A percentile compares a stretch with the other conserved stretches of the same genome.
Evolutionary conservation across 2,888 invertebrate genomes (phyloP).

Genomic region (Microplitis deprimator): DNA sequence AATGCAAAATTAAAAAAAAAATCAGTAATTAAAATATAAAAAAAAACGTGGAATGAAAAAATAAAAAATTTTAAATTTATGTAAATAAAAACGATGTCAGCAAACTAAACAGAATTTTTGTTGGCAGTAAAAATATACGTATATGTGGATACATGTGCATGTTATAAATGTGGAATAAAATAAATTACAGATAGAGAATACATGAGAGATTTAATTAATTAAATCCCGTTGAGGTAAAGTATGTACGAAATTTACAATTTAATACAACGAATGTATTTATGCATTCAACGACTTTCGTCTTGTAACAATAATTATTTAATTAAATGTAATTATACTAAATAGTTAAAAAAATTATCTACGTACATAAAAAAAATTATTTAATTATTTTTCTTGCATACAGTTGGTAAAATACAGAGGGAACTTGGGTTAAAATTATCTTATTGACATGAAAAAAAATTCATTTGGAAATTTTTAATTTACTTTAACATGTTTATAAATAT

Average conservation of each 20-base stretch:
- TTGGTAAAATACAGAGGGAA: too few species aligned
- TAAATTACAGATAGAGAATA: conserved; percentile 1
- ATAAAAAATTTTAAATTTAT: background rate
- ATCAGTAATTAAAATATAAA: too few species aligned
- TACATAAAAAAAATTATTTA: too few species aligned
- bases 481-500: too few species aligned
- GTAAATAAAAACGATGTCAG: background rate
- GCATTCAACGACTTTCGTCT: background rate
- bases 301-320: background rate
- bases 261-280: too few species aligned
- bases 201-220: background rate
- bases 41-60: background rate
- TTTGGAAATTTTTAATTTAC: too few species aligned
- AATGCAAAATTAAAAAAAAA: too few species aligned
- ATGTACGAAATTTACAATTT: background rate
- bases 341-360: background rate
- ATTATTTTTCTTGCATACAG: too few species aligned
- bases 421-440: too few species aligned
- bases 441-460: too few species aligned
- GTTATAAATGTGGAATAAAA: background rate
- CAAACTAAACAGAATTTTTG: background rate
- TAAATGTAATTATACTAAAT: background rate
- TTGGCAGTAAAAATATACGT: background rate
- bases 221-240: background rate
- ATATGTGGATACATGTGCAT: background rate